Percentiles rank a stretch among this genome's conserved stretches.
These are phyloP conservation scores for Synergus itoensis DNA, from an alignment of 2,888 invertebrate species.

Conservation along the genomic window DNA sequence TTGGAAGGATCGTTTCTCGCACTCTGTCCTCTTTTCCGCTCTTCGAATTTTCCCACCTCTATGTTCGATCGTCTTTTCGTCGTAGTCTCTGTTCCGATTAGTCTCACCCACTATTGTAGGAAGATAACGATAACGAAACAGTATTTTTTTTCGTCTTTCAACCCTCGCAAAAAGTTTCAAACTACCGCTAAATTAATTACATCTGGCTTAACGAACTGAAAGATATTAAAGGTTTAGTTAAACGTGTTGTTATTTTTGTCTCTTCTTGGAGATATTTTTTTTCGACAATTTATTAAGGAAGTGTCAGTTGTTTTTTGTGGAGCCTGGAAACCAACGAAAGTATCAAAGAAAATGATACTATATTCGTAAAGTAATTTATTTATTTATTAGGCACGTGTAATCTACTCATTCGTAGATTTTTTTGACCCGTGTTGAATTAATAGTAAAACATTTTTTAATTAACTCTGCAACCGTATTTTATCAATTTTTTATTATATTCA, in stretches of 20 bases:
- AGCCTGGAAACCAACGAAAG: not conserved
- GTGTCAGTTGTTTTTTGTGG: not conserved
- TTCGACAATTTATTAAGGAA: not conserved
- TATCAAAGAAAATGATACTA: not conserved
- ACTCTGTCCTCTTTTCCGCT: conserved; percentile 55
- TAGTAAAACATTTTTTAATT: too few relatives aligned
- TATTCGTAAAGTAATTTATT: not conserved
- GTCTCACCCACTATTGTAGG: conserved; percentile 44
- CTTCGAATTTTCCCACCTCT: conserved; percentile 47
- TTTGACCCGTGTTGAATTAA: too few relatives aligned
- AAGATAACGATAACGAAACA: conserved; percentile 61
- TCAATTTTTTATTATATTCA: too few relatives aligned
- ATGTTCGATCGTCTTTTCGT: conserved; percentile 43
- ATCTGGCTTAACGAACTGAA: not conserved
- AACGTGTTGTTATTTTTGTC: not conserved
- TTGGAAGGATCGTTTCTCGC: conserved; percentile 72
- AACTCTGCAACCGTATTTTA: too few relatives aligned
- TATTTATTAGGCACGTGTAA: too few relatives aligned
- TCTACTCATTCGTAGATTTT: too few relatives aligned
- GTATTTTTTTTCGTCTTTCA: conserved; percentile 57
- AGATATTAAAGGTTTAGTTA: not conserved
- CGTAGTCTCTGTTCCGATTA: conserved; percentile 53
- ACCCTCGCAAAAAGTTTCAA: not conserved
- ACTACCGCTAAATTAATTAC: conserved; percentile 11
- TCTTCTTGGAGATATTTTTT: not conserved